Evolutionary conservation across 2,888 invertebrate genomes (phyloP).

Genomic region (Ctena decussata): DNA sequence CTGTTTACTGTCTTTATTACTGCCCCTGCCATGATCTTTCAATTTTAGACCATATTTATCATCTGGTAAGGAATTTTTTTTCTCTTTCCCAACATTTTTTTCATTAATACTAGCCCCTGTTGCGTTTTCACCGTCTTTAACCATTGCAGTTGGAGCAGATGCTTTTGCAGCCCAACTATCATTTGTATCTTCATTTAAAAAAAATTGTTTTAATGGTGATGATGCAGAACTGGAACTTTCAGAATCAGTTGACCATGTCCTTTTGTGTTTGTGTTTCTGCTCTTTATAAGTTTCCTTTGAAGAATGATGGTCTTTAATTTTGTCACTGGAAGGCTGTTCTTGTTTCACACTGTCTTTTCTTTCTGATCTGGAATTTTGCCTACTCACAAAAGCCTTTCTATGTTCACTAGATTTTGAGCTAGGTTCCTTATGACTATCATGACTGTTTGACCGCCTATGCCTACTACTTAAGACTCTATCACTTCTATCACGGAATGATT

Average conservation of each 20-base stretch:
- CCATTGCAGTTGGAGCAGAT: no score
- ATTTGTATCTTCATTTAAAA: neutral
- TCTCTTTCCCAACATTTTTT: no score
- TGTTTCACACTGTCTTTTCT: neutral
- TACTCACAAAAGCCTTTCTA: neutral
- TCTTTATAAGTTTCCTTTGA: neutral
- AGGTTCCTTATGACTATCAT: neutral
- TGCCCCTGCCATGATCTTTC: no score
- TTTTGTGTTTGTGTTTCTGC: neutral
- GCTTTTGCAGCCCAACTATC: neutral
- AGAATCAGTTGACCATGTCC: neutral
- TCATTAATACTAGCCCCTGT: no score
- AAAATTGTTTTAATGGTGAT: neutral
- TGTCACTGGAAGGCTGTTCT: neutral
- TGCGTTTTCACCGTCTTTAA: no score
- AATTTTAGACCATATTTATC: no score
- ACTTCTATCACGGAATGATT: no score
- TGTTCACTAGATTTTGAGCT: neutral
- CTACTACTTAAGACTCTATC: no score
- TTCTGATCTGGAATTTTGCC: neutral
- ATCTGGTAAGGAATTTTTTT: no score
- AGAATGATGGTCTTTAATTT: neutral
- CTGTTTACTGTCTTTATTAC: no score
- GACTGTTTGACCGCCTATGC: neutral
- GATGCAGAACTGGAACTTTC: neutral